Base-by-base conservation (phyloP, 2,888 invertebrate genomes). In the Invenusta paracnida region DNA sequence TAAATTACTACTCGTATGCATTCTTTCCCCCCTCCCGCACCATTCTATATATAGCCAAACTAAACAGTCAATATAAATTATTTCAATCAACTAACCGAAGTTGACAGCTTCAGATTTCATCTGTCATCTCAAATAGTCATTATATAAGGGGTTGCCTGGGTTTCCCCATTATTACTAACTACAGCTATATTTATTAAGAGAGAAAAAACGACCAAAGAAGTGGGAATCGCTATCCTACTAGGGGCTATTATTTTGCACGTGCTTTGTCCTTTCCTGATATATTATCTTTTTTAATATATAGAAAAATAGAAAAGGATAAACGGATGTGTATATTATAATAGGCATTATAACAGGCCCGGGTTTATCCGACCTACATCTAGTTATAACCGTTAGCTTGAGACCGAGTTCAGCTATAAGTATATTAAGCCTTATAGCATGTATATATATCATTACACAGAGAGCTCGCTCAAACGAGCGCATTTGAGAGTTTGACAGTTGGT, bases 101-200 rank as follows among this genome's bases (percentile, higher is more conserved):
- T 73, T 73, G 73, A 73, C 73, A 73, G 73, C 17, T 73, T 73
- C 73, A 13, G 17, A 73, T 73, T 73, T 73, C 73, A 25, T 73
- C 73, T 73, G 73, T 73, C 73, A 73, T 73, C 25, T 23, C 17
- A 48, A 17, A 48, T n/a, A n/a, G n/a, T n/a, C n/a, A n/a, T n/a
- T n/a, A n/a, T n/a, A n/a, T n/a, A n/a, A n/a, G n/a, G n/a, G n/a
- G 25, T 13, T 73, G 73, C 27, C 73, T 73, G 73, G 73, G 5
- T 23, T 13, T 73, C 5, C 23, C 23, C 5, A 13, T 73, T 2
- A 23, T 73, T n/a, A 25, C 73, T 73, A 73, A 13, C 23, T 23
- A 13, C 73, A 73, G 17, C 5, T 13, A 73, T 13, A 13, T 5
- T 2, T 13, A n/a, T 2, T 13, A 73, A 73, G 23, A 73, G 2